These are phyloP conservation scores for Eristalis intricaria DNA, from an alignment of 2,888 invertebrate species.

Conservation along the genomic window DNA sequence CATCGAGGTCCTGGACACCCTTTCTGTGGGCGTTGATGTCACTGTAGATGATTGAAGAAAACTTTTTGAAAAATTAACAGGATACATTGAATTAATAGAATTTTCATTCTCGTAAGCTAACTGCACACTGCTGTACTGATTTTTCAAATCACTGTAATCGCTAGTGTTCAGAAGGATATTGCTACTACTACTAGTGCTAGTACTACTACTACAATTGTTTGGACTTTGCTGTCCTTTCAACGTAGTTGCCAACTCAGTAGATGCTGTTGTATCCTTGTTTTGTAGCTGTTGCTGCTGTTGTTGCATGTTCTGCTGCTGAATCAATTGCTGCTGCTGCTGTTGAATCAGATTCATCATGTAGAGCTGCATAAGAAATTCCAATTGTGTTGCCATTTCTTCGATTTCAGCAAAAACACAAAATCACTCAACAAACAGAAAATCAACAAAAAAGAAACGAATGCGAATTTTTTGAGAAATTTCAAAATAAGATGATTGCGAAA, in stretches of 20 bases:
- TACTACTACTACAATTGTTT: slow-evolving; percentile 80
- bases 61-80: slow-evolving; percentile 75
- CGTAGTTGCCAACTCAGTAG: slow-evolving; percentile 59
- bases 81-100: slow-evolving; percentile 60
- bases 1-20: slow-evolving; percentile 38
- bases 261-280: slow-evolving; percentile 67
- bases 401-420: slow-evolving; percentile 26
- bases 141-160: slow-evolving; percentile 51
- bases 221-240: slow-evolving; percentile 76
- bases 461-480: neutral
- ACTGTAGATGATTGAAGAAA: slow-evolving; percentile 81
- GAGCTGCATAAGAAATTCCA: slow-evolving; percentile 80
- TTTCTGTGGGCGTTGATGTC: slow-evolving; percentile 78
- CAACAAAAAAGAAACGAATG: slow-evolving; percentile 41
- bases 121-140: slow-evolving; percentile 41
- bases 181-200: slow-evolving; percentile 79
- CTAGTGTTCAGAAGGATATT: slow-evolving; percentile 41
- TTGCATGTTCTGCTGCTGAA: slow-evolving; percentile 72
- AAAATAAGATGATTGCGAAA: slow-evolving; percentile 43
- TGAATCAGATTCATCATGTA: slow-evolving; percentile 80
- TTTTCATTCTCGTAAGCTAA: slow-evolving; percentile 46
- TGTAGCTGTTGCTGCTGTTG: slow-evolving; percentile 70
- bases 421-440: slow-evolving; percentile 12
- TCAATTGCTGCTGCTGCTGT: slow-evolving; percentile 77
- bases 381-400: slow-evolving; percentile 77